phyloP scores from a whole-genome alignment of 1,140 invertebrate genomes.

The Drosophila tani region DNA sequence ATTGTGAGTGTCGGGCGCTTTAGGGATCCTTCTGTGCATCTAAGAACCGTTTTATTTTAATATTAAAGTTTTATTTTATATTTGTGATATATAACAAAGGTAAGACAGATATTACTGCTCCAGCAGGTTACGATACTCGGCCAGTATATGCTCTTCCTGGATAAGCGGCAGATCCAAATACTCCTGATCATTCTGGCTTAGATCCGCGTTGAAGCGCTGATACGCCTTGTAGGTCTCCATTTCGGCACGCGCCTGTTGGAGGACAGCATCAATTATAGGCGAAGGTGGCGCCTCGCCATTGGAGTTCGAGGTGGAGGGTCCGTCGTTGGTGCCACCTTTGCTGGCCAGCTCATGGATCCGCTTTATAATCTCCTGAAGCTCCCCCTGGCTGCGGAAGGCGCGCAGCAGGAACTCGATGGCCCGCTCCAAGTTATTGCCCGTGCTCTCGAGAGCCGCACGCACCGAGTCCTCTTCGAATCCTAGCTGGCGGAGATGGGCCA shows the following conservation, averaged over 20 bases:
- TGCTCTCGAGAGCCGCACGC: slow-evolving; percentile 86
- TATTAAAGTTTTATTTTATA: background rate
- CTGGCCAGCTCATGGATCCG: slow-evolving; percentile 24
- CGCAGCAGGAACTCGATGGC: slow-evolving; percentile 87
- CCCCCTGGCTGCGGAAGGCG: slow-evolving; percentile 61
- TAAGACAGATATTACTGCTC: slow-evolving; percentile 59
- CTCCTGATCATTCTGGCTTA: slow-evolving; percentile 87
- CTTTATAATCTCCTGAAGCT: slow-evolving; percentile 54
- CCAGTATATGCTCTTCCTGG: slow-evolving; percentile 87
- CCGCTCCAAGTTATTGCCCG: slow-evolving; percentile 86
- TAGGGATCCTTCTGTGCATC: too few species aligned
- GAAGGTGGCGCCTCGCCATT: background rate
- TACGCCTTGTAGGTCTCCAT: slow-evolving; percentile 85
- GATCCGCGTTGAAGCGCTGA: slow-evolving; percentile 86
- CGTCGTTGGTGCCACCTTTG: background rate
- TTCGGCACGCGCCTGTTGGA: slow-evolving; percentile 57
- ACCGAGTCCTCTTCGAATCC: slow-evolving; percentile 87
- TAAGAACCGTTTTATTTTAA: background rate
- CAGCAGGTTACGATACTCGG: slow-evolving; percentile 87
- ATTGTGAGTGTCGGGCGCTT: too few species aligned
- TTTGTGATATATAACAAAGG: background rate
- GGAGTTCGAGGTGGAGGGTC: slow-evolving; percentile 65
- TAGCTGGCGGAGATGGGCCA: slow-evolving; percentile 86
- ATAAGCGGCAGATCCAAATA: slow-evolving; percentile 87
- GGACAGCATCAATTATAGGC: slow-evolving; percentile 43